Base-by-base conservation (phyloP, 2,888 invertebrate species). In the Hybos culiciformis region DNA sequence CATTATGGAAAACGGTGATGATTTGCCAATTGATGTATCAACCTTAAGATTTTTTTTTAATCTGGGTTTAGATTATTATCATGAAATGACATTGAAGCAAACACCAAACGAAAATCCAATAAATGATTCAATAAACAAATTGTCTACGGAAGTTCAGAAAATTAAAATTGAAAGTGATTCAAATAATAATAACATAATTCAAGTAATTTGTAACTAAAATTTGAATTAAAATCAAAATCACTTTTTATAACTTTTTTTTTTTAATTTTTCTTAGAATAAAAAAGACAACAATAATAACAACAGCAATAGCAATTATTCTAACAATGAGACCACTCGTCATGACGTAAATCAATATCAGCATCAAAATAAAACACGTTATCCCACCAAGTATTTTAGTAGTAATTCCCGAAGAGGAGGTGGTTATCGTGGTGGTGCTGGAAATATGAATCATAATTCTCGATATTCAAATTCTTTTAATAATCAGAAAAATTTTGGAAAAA, bases 11-110 rank as follows among this genome's bases (percentile, higher is more conserved):
- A 55, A 53, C 39, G 62, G 60, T 2, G 50, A 52, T 6, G 63
- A 64, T 48, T 54, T 63, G 43, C 63, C 62, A 1, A 40, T 42
- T 67, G 80, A 80, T 56, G 65, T 75, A 38, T 62, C 70, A 11
- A 77, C 78, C 6, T 61, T 80, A 46, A 72, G 78, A 45, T 78
- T 73, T 57, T 80, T 75, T 62, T 80, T 73, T 66, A 80, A 80
- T 60, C 62, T 78, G 54, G 80, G 80, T 52, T 65, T 77, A 50
- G 77, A 80, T 47, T 72, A 51, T 39, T 52, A 50, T 41, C 48
- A 50, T 24, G 47, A 48, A 24, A 31, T 48, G 7, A 41, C 37
- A 15, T 17, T 17, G 17, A 32, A 17, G 3, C 15, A 32, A 17
- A 17, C n/a, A n/a, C n/a, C n/a, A n/a, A n/a, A n/a, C n/a, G n/a